Base-by-base conservation (phyloP, 2,797 vertebrate genomes). In the Anisognathus igniventris region DNA sequence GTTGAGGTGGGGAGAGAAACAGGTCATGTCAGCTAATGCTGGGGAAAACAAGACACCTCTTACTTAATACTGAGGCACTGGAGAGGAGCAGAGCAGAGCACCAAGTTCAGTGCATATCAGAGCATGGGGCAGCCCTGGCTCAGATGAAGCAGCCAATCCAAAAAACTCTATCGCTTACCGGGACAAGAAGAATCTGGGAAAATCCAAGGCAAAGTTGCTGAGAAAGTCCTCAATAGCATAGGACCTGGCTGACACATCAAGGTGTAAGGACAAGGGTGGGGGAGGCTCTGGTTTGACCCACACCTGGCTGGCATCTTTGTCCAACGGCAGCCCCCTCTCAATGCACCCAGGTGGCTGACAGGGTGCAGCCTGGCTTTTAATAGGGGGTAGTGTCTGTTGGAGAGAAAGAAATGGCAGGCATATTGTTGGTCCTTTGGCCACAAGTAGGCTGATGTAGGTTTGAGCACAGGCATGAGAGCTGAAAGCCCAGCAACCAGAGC, bases 361-460 rank as follows among this genome's bases (percentile, higher is more conserved):
- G 7, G 90, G 40, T 57, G 71, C 35, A 44, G 28, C 37, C 28
- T 54, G 94, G 45, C 96, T 97, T 96, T 93, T 96, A 93, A 99
- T 98, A 31, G 99, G 98, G 24, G 99, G 99, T 88, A 99, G 98
- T 3, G 98, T 98, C 99, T 99, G 96, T 56, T 42, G 80, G 76
- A 86, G 82, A 94, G 53, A 88, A 80, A 83, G 53, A 90, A 86
- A 91, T 17, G 12, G 23, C n/a, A 90, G 39, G 12, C 37, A 45
- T 25, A 61, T 17, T 15, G 23, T 39, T 67, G 33, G 14, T 77
- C 7, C 42, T 86, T 40, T 80, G 65, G 57, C 39, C 65, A 45
- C n/a, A 42, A n/a, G n/a, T 42, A 65, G 35, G 28, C 45, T 88
- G 83, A 23, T 25, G 22, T 37, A 86, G 31, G 24, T 50, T 40